Conservation (phyloP, 2,797 vertebrate genomes). For the Spinus olivaceus region DNA sequence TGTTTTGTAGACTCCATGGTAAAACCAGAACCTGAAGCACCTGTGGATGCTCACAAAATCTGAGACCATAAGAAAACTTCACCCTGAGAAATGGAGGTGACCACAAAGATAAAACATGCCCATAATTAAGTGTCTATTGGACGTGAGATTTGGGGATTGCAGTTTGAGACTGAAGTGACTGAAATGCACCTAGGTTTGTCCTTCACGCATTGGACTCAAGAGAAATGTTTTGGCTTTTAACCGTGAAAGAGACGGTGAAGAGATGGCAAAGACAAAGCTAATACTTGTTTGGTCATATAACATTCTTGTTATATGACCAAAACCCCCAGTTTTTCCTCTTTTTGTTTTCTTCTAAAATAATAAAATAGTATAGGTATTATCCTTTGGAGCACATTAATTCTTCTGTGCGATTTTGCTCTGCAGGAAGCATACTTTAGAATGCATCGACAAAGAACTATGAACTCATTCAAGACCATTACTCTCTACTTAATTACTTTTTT, state of each 20-base stretch:
- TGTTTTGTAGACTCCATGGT: not conserved
- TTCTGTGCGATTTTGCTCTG: not conserved
- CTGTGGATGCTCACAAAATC: not conserved
- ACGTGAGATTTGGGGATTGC: not conserved
- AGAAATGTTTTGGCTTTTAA: not conserved
- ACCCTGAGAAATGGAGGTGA: not conserved
- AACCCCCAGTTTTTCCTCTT: not conserved
- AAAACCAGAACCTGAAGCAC: not conserved
- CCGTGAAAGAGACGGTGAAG: not conserved
- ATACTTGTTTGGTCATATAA: not conserved
- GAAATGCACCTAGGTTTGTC: not conserved
- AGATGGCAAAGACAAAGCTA: not conserved
- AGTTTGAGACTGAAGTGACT: not conserved
- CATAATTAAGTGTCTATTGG: not conserved
- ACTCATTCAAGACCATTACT: not conserved
- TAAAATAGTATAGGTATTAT: not conserved
- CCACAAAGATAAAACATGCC: not conserved
- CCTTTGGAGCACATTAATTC: not conserved
- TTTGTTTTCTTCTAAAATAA: not conserved
- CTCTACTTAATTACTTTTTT: slow-evolving; percentile 2
- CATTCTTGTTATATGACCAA: not conserved
- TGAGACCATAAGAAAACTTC: not conserved
- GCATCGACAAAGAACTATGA: not conserved
- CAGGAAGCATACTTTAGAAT: not conserved
- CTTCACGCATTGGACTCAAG: accelerated